Percentiles rank a stretch among this genome's conserved stretches.
phyloP scores from a whole-genome alignment of 1,140 invertebrate species.

The Archivesica marissinica region DNA sequence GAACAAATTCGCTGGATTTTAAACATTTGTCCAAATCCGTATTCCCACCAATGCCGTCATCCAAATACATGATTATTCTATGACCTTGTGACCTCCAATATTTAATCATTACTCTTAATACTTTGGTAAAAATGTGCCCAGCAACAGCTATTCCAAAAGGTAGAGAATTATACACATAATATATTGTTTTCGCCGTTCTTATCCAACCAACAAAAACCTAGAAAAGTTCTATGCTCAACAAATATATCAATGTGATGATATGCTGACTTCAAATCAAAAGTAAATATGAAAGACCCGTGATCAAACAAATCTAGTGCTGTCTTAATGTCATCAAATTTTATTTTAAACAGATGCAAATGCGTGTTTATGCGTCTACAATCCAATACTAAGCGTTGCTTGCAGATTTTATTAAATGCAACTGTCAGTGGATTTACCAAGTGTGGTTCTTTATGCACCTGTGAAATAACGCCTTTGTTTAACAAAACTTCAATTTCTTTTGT shows the following conservation, averaged over 20 bases:
- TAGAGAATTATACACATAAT: slow-evolving; percentile 60
- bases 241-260: slow-evolving; percentile 63
- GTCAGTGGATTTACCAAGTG: too few relatives aligned
- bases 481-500: too few relatives aligned
- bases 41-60: slow-evolving; percentile 47
- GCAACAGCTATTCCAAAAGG: slow-evolving; percentile 34
- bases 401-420: not conserved
- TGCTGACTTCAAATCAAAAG: slow-evolving; percentile 65
- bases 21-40: not conserved
- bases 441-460: too few relatives aligned
- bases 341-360: slow-evolving; percentile 45
- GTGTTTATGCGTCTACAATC: slow-evolving; percentile 62
- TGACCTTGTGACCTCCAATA: too few relatives aligned
- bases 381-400: slow-evolving; percentile 51
- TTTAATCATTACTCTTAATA: too few relatives aligned
- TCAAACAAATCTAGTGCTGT: slow-evolving; percentile 44
- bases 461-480: too few relatives aligned
- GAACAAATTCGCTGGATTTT: not conserved
- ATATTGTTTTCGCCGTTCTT: not conserved
- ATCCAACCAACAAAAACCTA: slow-evolving; percentile 56
- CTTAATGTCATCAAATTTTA: slow-evolving; percentile 59
- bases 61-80: slow-evolving; percentile 49
- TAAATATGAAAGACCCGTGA: slow-evolving; percentile 39
- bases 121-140: slow-evolving; percentile 59
- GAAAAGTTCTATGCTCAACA: slow-evolving; percentile 22